Conservation (phyloP, 2,113 vertebrate species). For the Furnarius figulus region DNA sequence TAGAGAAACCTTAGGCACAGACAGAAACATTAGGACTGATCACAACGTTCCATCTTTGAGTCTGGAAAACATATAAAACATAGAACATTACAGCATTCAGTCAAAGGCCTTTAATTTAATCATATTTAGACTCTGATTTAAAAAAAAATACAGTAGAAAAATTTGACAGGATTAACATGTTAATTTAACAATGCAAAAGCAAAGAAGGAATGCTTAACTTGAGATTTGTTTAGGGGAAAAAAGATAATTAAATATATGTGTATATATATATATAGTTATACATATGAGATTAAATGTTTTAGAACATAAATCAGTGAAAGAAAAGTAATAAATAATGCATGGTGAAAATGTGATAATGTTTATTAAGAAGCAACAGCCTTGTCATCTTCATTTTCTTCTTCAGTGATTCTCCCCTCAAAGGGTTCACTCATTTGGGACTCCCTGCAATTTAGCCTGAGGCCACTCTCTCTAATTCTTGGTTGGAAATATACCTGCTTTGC, state of each 20-base stretch:
- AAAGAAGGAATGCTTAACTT: conserved; percentile 5
- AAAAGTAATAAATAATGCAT: conserved; percentile 82
- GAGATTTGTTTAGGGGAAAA: background rate
- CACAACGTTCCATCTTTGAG: background rate
- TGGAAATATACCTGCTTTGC: conserved; percentile 78
- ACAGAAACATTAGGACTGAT: background rate
- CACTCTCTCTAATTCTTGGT: conserved; percentile 74
- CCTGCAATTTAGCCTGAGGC: conserved; percentile 77
- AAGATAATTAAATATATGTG: conserved; percentile 34
- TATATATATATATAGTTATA: conserved; percentile 50
- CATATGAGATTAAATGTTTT: conserved; percentile 77
- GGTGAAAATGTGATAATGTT: conserved; percentile 81
- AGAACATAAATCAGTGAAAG: conserved; percentile 77
- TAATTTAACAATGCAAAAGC: background rate
- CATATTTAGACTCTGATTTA: background rate
- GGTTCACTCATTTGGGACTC: conserved; percentile 78
- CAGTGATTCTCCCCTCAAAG: conserved; percentile 77
- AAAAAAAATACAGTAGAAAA: background rate
- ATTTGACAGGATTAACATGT: background rate
- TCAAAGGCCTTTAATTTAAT: conserved; percentile 28
- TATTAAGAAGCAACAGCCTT: conserved; percentile 84
- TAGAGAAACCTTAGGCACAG: background rate
- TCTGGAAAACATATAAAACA: background rate
- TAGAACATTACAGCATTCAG: background rate
- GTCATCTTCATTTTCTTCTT: conserved; percentile 84